Base-by-base conservation (phyloP, 1,140 invertebrate genomes). In the Procambarus virginalis region DNA sequence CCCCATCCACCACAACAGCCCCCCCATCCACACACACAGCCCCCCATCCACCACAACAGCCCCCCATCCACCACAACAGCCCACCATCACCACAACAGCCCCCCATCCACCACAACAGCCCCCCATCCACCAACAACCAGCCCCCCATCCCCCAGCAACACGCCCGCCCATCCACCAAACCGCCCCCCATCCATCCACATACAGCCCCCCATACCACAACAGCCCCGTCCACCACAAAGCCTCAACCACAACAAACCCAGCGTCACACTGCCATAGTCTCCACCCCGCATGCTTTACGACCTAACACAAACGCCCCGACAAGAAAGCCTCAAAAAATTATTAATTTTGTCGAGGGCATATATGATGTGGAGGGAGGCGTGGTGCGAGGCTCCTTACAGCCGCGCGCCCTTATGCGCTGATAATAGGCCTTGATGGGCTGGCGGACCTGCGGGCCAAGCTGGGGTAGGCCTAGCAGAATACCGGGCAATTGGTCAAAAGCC, bases 361-460 rank as follows among this genome's bases (percentile, higher is more conserved):
- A 70, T 68, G 68, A 46, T 14, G 9, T 46, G n/a, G 14, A 10
- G 55, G 3, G n/a, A n/a, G 58, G 48, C 79, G 3, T 5, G 17
- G 51, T 3, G n/a, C 60, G 2, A 20, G n/a, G 3, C 58, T 45
- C 8, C 22, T 51, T 60, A 45, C 80, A 0, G 22, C 51, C 78
- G 10, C 46, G 20, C 22, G 6, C 60, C 55, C 80, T 2, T n/a
- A 8, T 20, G 17, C 8, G 49, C 12, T 10, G 22, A 82, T 82
- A 81, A 82, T 82, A 82, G 58, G 9, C 80, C 80, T 45, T 82
- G 80, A 82, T 82, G 80, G 80, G 79, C 79, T 64, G 34, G 14
- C 20, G 34, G 80, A 82, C 80, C 80, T 55, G 20, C 10, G 34
- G 80, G 80, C 34, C 79, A 60, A 55, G 80, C 46, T 34, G 9